These are phyloP conservation scores for Gymnocheta viridis DNA, from an alignment of 2,888 invertebrate genomes.

Conservation along the genomic window DNA sequence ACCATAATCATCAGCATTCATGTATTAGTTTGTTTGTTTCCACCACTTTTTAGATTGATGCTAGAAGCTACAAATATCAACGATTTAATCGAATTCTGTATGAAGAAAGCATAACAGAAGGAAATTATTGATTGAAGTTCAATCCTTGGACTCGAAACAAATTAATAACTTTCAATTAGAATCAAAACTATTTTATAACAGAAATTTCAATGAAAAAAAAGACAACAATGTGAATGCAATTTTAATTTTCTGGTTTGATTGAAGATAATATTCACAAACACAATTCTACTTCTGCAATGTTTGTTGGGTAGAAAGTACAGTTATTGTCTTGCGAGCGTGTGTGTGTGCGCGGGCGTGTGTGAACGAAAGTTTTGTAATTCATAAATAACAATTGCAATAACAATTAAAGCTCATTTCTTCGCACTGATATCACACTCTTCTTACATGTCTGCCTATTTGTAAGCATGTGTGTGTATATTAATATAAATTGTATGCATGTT, in stretches of 20 bases:
- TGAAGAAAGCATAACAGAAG: too few species aligned
- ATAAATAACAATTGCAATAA: conserved; percentile 45
- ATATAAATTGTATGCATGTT: background rate
- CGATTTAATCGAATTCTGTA: too few species aligned
- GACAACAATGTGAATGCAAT: background rate
- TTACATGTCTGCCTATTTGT: background rate
- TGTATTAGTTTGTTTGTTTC: too few species aligned
- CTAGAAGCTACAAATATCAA: too few species aligned
- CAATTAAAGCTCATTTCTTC: conserved; percentile 48
- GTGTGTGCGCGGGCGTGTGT: background rate
- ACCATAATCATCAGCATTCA: too few species aligned
- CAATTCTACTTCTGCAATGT: background rate
- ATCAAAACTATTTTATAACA: too few species aligned
- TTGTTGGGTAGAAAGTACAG: conserved; percentile 5
- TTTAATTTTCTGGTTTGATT: background rate
- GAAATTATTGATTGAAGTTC: too few species aligned
- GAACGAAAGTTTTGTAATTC: conserved; percentile 37
- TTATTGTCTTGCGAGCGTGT: background rate
- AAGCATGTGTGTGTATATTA: background rate
- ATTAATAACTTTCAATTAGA: too few species aligned
- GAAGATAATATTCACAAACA: background rate
- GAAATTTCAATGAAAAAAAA: too few species aligned
- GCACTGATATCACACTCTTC: background rate
- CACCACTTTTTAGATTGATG: too few species aligned
- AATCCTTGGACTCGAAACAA: too few species aligned